Base-by-base conservation (phyloP, 2,113 vertebrate genomes). In the Pelvicachromis taeniatus region DNA sequence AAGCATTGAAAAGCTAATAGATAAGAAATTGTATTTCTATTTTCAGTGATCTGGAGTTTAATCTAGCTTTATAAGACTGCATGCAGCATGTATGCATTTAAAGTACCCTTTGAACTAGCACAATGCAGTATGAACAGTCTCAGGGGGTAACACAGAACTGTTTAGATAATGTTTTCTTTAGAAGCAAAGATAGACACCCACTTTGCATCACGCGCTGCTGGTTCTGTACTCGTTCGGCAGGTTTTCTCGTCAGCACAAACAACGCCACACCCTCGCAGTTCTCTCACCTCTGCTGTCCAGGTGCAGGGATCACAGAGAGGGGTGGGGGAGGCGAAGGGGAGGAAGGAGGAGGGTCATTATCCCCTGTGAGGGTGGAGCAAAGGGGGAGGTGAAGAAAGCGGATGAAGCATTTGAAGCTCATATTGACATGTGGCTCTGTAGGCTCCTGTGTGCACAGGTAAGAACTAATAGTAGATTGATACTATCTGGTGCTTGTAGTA, bases 361-460 rank as follows among this genome's bases (percentile, higher is more conserved):
- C 91, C 91, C 85, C 73, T 13, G 14, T 54, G 88, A 86, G 89
- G 93, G 92, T 70, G 91, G 93, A 93, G 89, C 89, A 89, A 82
- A 86, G 70, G 73, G 58, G 75, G 88, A 83, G 87, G 85, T 82
- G 73, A 81, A 90, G 54, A 68, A 81, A 85, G 54, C 73, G 16
- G 84, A 85, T 90, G 83, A 90, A 85, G 84, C 81, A 61, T 89
- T 88, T 87, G 87, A 85, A 87, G 89, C 89, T 90, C 86, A 83
- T 45, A 82, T 17, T 93, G 91, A 88, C 91, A 91, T 92, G 90
- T 80, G 52, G 82, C 70, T 84, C 85, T 84, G 84, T 80, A 82
- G 84, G 70, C 81, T 88, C 75, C 82, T 82, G 83, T 53, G 56
- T 87, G 81, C 59, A 80, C 94, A 96, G 95, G 96, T 96, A 95